Evolutionary conservation across 2,113 vertebrate genomes (phyloP).

Genomic region (Pithys albifrons): DNA sequence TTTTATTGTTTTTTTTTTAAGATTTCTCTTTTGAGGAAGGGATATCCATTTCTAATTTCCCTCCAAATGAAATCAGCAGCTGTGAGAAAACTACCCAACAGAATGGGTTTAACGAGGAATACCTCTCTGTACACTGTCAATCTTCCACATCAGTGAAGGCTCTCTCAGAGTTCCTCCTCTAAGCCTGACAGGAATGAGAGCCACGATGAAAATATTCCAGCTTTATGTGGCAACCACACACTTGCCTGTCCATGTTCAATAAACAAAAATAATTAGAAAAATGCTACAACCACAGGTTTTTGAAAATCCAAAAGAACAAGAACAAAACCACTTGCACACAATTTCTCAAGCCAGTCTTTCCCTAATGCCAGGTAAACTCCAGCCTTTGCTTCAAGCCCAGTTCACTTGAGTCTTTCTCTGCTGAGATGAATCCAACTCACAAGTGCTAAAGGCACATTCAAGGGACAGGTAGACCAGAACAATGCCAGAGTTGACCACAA

Average conservation of each 20-base stretch:
- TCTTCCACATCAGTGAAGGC: background rate
- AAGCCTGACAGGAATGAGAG: background rate
- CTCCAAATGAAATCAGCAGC: background rate
- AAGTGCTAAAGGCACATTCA: background rate
- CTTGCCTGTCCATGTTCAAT: background rate
- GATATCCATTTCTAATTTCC: background rate
- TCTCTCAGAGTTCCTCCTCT: background rate
- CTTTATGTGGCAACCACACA: background rate
- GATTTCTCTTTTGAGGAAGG: background rate
- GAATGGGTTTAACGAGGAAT: background rate
- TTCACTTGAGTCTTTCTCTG: background rate
- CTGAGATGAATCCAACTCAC: background rate
- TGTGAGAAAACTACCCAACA: background rate
- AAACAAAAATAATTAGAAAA: background rate
- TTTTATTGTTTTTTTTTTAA: background rate
- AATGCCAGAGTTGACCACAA: background rate
- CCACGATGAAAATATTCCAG: background rate
- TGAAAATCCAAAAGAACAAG: background rate
- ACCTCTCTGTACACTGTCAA: background rate
- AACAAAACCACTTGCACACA: fast-evolving
- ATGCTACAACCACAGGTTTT: background rate
- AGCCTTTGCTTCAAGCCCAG: fast-evolving
- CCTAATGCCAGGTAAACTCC: background rate
- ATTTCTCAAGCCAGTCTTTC: background rate
- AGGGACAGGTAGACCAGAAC: background rate